Percentiles rank a stretch among this genome's conserved stretches.
phyloP scores from a whole-genome alignment of 2,113 vertebrate genomes.

The Odontophorus gujanensis region DNA sequence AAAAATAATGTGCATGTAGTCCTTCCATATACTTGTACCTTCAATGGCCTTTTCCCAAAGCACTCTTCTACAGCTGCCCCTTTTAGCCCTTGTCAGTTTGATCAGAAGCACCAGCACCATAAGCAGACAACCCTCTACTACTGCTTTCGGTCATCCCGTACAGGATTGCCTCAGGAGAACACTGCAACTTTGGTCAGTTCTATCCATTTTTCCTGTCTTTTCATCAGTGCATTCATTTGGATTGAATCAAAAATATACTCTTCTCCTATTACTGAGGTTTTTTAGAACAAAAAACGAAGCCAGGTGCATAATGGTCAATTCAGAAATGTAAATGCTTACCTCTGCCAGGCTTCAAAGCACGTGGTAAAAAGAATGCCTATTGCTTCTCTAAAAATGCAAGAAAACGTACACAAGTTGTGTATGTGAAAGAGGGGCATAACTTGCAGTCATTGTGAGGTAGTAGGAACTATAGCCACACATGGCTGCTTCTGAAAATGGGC shows the following conservation, averaged over 20 bases:
- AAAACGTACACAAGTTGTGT: neutral
- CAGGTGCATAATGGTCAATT: neutral
- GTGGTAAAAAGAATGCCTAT: neutral
- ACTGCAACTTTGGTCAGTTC: neutral
- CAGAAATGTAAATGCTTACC: neutral
- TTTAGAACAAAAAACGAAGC: neutral
- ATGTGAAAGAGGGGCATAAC: neutral
- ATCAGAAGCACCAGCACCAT: neutral
- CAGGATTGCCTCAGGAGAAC: neutral
- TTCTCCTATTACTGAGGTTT: neutral
- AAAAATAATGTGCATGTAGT: neutral
- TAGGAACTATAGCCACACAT: neutral
- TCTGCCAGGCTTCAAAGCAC: neutral
- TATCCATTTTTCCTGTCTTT: neutral
- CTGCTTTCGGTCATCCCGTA: neutral
- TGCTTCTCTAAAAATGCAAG: neutral
- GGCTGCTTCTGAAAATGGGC: neutral
- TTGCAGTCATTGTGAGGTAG: neutral
- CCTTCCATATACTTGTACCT: neutral
- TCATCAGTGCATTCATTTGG: neutral
- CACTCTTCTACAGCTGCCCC: neutral
- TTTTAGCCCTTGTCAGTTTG: neutral
- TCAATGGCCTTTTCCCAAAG: neutral
- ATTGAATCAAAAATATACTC: neutral
- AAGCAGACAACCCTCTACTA: neutral